Evolutionary conservation across 2,888 invertebrate species (phyloP).

Genomic region (Thumatha senex): DNA sequence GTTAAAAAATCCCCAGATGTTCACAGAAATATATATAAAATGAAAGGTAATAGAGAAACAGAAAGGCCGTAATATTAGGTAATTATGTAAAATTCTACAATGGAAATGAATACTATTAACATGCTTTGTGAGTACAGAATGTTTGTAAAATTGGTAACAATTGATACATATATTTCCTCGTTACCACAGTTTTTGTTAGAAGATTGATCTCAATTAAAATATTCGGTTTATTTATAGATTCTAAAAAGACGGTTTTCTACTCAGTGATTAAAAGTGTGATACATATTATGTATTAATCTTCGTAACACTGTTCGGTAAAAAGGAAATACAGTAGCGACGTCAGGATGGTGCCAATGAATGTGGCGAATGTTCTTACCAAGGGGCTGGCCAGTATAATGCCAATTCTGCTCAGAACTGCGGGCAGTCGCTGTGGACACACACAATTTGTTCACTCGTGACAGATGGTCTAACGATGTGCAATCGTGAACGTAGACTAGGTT

Average conservation of each 20-base stretch:
- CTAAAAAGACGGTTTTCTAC: too few species aligned
- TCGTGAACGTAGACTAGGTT: slow-evolving; percentile 76
- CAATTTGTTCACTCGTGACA: slow-evolving; percentile 81
- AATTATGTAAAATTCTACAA: slow-evolving; percentile 12
- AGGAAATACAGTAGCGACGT: slow-evolving; percentile 70
- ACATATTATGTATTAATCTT: too few species aligned
- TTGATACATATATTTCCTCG: slow-evolving; percentile 33
- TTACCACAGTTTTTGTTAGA: not conserved
- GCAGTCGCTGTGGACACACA: slow-evolving; percentile 94
- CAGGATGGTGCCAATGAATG: slow-evolving; percentile 76
- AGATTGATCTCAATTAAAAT: not conserved
- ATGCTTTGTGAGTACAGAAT: slow-evolving; percentile 42
- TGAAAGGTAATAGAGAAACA: not conserved
- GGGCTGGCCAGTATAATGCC: slow-evolving; percentile 98
- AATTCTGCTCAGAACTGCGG: slow-evolving; percentile 97
- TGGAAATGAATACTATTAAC: slow-evolving; percentile 29
- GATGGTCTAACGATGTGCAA: slow-evolving; percentile 75
- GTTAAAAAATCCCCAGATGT: too few species aligned
- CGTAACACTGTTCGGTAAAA: slow-evolving; percentile 23
- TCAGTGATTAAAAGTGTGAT: too few species aligned
- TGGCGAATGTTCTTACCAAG: slow-evolving; percentile 90
- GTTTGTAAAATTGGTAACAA: slow-evolving; percentile 44
- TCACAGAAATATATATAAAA: too few species aligned
- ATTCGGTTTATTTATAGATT: too few species aligned
- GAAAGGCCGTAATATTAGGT: too few species aligned